Base-by-base conservation (phyloP, 2,113 vertebrate genomes). In the Chitala chitala region DNA sequence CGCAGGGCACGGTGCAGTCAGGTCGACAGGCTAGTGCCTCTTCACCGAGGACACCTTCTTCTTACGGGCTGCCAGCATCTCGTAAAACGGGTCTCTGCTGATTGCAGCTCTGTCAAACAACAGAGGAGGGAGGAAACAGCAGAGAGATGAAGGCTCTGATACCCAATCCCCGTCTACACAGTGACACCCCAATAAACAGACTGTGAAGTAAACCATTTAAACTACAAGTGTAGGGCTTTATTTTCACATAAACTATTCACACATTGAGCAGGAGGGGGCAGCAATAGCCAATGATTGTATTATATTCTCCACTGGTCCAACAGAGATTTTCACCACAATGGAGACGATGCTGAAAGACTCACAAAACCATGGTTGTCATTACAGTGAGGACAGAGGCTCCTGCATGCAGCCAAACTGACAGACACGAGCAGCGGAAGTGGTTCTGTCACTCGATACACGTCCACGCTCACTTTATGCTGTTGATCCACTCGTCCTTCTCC, bases 401-500 rank as follows among this genome's bases (percentile, higher is more conserved):
- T n/a, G n/a, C n/a, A n/a, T n/a, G n/a, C n/a, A n/a, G n/a, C n/a
- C n/a, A n/a, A n/a, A n/a, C n/a, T n/a, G n/a, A n/a, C n/a, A n/a
- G n/a, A n/a, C n/a, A n/a, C n/a, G n/a, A n/a, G n/a, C n/a, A n/a
- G n/a, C n/a, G n/a, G n/a, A n/a, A n/a, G n/a, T n/a, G n/a, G n/a
- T n/a, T n/a, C n/a, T n/a, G n/a, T n/a, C 8, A 66, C 40, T 10
- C 4, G 8, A 13, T 46, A 1, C 24, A 70, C 22, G 22, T 17
- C 29, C 0, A 36, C 40, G 72, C 94, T 91, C 78, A 98, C 97
- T 94, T 98, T 85, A 98, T 98, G 87, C 94, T 94, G 65, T 93
- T 95, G 72, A 98, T 98, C 97, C 97, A 99, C 72, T 96, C 96
- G 0, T 96, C 95, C 85, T 98, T 96, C 87, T 98, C 96, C 77